Evolutionary conservation across 2,888 invertebrate genomes (phyloP).

Genomic region (Nymphalis c-album): DNA sequence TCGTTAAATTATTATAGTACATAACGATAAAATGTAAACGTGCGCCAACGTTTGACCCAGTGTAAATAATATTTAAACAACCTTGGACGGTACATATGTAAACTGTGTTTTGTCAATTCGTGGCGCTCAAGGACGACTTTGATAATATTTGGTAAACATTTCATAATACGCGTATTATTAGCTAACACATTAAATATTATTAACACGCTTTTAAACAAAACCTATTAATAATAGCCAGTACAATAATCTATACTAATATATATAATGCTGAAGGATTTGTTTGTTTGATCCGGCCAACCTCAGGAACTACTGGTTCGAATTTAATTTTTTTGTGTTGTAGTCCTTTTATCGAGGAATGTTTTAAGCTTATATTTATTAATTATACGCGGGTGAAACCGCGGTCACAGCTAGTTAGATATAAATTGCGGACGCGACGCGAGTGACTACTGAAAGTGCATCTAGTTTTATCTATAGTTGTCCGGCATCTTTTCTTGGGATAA

Average conservation of each 20-base stretch:
- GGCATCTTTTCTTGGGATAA: too few relatives aligned
- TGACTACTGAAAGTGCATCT: too few relatives aligned
- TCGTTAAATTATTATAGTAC: neutral
- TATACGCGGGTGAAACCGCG: too few relatives aligned
- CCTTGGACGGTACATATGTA: slow-evolving; percentile 20
- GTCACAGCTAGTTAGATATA: too few relatives aligned
- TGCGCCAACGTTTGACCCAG: slow-evolving; percentile 2
- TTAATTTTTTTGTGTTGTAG: too few relatives aligned
- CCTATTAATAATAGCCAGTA: neutral
- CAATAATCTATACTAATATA: neutral
- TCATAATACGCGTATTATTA: slow-evolving; percentile 4
- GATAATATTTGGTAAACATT: slow-evolving; percentile 19
- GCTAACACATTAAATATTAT: neutral
- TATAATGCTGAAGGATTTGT: too few relatives aligned
- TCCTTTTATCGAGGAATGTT: too few relatives aligned
- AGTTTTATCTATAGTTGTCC: too few relatives aligned
- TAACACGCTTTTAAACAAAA: neutral
- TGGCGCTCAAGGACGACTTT: slow-evolving; percentile 16
- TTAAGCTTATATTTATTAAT: too few relatives aligned
- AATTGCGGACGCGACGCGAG: neutral
- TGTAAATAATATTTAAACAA: slow-evolving; percentile 10
- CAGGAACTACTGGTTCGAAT: too few relatives aligned
- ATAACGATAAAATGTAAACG: neutral
- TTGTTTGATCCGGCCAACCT: too few relatives aligned
- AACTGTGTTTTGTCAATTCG: slow-evolving; percentile 28